phyloP scores from a whole-genome alignment of 2,113 vertebrate genomes.

The Myiagra hebetior region DNA sequence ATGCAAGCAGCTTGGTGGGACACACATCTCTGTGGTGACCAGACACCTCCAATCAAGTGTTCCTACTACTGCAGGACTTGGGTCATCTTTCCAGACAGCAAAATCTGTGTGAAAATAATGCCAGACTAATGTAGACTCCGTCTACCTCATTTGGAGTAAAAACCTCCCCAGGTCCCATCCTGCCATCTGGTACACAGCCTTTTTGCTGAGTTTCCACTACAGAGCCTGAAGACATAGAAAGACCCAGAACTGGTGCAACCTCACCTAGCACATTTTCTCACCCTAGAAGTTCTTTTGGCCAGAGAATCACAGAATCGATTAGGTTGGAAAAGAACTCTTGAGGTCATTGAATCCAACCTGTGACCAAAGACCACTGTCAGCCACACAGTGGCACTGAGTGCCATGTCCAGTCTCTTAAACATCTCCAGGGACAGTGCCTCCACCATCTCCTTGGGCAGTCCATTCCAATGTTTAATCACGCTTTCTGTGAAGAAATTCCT shows the following conservation, averaged over 20 bases:
- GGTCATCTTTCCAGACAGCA: background rate
- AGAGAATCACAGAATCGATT: background rate
- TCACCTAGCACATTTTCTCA: background rate
- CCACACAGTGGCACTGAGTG: background rate
- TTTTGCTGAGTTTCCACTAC: background rate
- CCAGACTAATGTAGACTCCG: background rate
- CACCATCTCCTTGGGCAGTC: background rate
- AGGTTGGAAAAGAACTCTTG: background rate
- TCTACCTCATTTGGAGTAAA: background rate
- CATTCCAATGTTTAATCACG: background rate
- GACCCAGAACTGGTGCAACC: background rate
- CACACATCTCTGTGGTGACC: rapidly evolving
- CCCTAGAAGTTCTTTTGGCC: background rate
- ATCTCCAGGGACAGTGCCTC: background rate
- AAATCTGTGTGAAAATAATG: background rate
- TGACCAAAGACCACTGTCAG: background rate
- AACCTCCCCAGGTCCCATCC: background rate
- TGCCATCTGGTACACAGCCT: background rate
- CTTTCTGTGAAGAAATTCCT: background rate
- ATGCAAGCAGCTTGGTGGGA: background rate
- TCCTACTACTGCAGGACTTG: background rate
- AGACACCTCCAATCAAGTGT: background rate
- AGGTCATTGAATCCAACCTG: background rate
- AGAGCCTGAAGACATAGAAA: background rate
- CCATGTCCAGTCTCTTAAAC: background rate